A percentile compares a stretch with the other conserved stretches of the same genome.
Evolutionary conservation across 2,113 vertebrate genomes (phyloP).

Genomic region (Neotoma lepida): DNA sequence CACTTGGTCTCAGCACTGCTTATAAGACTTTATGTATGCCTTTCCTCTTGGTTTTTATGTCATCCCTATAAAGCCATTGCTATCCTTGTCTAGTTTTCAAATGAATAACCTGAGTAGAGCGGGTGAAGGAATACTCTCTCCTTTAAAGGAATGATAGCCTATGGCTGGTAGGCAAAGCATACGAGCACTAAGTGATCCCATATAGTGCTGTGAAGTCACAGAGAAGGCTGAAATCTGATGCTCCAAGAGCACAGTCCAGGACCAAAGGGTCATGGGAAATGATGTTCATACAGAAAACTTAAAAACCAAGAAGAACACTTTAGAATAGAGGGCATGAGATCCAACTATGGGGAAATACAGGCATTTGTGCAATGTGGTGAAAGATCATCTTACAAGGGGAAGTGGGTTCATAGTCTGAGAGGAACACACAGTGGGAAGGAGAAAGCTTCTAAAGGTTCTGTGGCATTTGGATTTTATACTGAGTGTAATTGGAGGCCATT

Average conservation of each 20-base stretch:
- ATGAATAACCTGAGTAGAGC: not conserved
- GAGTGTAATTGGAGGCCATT: not conserved
- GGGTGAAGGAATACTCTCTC: not conserved
- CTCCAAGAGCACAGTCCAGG: not conserved
- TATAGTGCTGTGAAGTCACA: not conserved
- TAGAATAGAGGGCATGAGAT: not conserved
- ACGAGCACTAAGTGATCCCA: not conserved
- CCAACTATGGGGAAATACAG: accelerated
- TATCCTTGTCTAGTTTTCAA: not conserved
- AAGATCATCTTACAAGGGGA: not conserved
- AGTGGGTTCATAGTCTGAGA: not conserved
- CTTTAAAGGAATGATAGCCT: not conserved
- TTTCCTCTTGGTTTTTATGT: not conserved
- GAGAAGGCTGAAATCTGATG: not conserved
- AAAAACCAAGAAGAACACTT: accelerated
- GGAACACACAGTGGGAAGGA: not conserved
- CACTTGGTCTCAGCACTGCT: not conserved
- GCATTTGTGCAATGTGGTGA: not conserved
- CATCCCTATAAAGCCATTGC: not conserved
- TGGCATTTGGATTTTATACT: not conserved
- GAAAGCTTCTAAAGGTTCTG: not conserved
- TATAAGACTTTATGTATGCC: not conserved
- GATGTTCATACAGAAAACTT: not conserved
- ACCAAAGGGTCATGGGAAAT: not conserved
- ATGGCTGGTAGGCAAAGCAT: not conserved